Base-by-base conservation (phyloP, 2,888 invertebrate species). In the Agrilus cyanescens region DNA sequence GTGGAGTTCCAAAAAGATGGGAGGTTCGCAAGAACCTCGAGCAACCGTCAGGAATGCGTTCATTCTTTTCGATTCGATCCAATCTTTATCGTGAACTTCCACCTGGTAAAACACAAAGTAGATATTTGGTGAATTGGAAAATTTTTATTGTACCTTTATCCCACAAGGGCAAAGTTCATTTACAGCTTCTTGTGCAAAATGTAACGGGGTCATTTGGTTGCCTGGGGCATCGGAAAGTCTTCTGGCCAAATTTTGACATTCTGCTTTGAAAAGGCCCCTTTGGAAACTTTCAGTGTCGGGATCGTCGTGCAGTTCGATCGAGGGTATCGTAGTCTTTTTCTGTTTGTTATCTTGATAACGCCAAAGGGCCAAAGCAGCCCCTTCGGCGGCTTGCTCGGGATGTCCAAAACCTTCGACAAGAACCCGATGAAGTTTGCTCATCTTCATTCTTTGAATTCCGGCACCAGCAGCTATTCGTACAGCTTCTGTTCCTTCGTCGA, bases 201-300 rank as follows among this genome's bases (percentile, higher is more conserved):
- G 75, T 2, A 78, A 72, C 0, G 88, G 88, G 1, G 86, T 84
- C 78, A 87, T 80, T 53, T 73, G 67, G 60, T 88, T 88, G 20
- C 85, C 80, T 3, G 88, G 86, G 54, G 79, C 80, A 60, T 88
- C 86, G 51, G 78, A 76, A 12, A 88, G 68, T 50, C 68, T 69
- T 7, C 86, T 71, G 15, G 85, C 83, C 68, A 85, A 75, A 66
- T 87, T 87, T 68, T 88, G 87, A 2, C 80, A 81, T 34, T 74
- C 69, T 0, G 80, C 84, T 51, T 78, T 73, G 30, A 75, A 63
- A 8, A 67, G 51, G 5, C 88, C 89, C 41, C 66, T 57, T 29
- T 58, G 54, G 80, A 84, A 85, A 33, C 69, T 63, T 50, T 72
- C 72, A 12, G 65, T 58, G 45, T 73, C 73, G 38, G 70, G 68